Percentiles rank a stretch among this genome's conserved stretches.
These are phyloP conservation scores for Eupeodes latifasciatus DNA, from an alignment of 2,888 invertebrate genomes.

Conservation along the genomic window DNA sequence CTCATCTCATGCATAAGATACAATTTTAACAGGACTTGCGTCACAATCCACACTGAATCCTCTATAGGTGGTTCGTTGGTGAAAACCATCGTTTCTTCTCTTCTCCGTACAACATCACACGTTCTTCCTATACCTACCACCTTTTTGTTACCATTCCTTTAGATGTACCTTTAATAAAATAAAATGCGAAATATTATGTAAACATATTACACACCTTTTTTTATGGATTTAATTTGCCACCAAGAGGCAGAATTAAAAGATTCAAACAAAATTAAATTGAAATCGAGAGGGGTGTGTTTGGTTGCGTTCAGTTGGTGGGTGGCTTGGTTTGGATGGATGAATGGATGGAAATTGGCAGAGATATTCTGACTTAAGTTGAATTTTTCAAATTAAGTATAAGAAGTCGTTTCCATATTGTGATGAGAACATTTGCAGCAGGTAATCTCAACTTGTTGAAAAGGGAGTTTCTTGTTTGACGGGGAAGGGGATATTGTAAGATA, in stretches of 20 bases:
- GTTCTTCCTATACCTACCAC: not conserved
- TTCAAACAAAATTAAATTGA: constrained; percentile 69
- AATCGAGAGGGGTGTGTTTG: not conserved
- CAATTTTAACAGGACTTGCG: constrained; percentile 62
- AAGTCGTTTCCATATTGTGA: not conserved
- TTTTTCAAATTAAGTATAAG: not conserved
- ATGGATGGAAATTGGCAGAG: not conserved
- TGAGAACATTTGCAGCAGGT: no score
- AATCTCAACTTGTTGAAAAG: not conserved
- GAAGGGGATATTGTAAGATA: no score
- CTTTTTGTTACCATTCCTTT: not conserved
- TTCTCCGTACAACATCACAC: not conserved
- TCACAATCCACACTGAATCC: constrained; percentile 27
- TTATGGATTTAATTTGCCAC: constrained; percentile 76
- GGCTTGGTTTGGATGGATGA: no score
- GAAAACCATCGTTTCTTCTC: not conserved
- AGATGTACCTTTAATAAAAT: constrained; percentile 60
- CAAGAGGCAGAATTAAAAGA: constrained; percentile 73
- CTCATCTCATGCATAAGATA: constrained; percentile 75
- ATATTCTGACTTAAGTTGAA: not conserved
- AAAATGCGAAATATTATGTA: constrained; percentile 74
- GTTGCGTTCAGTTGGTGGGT: no score
- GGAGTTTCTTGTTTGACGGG: not conserved
- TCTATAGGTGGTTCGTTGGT: not conserved
- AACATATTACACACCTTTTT: constrained; percentile 66